Conservation (phyloP, 1,140 invertebrate species). For the Drosophila parvula region DNA sequence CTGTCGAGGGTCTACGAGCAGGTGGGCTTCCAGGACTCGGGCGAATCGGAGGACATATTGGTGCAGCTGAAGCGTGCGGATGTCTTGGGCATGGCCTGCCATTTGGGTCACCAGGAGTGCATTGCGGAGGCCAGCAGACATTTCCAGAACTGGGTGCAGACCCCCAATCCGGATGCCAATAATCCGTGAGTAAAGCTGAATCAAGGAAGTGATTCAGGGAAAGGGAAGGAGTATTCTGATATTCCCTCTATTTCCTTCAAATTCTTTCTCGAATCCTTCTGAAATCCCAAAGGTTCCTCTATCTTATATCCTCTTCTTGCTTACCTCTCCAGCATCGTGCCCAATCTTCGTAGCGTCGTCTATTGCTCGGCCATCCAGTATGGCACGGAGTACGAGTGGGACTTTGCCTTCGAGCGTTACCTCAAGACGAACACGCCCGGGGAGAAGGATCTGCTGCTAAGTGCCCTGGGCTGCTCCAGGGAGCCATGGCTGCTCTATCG, state of each 20-base stretch:
- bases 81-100: constrained; percentile 88
- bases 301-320: neutral
- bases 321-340: constrained; percentile 86
- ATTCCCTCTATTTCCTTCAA: neutral
- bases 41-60: constrained; percentile 87
- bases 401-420: constrained; percentile 92
- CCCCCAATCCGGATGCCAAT: constrained; percentile 88
- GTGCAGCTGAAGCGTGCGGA: constrained; percentile 89
- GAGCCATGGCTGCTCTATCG: constrained; percentile 91
- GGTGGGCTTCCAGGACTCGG: constrained; percentile 86
- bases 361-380: constrained; percentile 93
- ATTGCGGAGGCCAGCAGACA: constrained; percentile 87
- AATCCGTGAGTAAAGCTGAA: constrained; percentile 87
- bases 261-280: no score
- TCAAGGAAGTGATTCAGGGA: neutral
- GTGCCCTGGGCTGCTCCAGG: constrained; percentile 91
- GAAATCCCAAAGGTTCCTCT: neutral
- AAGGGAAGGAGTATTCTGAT: neutral
- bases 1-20: constrained; percentile 88
- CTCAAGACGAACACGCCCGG: constrained; percentile 89
- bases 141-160: constrained; percentile 89
- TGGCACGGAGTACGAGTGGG: constrained; percentile 92
- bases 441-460: constrained; percentile 90
- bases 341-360: constrained; percentile 91
- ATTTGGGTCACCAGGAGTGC: constrained; percentile 89